These are phyloP conservation scores for Telmatherina bonti DNA, from an alignment of 2,797 vertebrate species.

Conservation along the genomic window DNA sequence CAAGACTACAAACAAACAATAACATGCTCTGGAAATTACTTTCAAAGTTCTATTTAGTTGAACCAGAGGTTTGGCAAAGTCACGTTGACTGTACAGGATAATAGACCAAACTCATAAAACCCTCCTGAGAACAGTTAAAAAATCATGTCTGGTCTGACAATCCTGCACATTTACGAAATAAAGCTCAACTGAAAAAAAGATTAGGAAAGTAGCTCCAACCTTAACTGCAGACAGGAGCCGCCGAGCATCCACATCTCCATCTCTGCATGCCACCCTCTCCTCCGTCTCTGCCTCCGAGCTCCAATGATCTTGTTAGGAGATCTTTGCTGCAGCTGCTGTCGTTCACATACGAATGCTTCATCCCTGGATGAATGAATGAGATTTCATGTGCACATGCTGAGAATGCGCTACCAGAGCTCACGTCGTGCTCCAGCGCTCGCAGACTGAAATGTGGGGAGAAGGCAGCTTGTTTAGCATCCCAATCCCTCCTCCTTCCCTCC, in stretches of 20 bases:
- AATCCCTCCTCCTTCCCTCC: slow-evolving; percentile 32
- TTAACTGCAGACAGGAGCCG: slow-evolving; percentile 41
- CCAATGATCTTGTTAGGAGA: slow-evolving; percentile 21
- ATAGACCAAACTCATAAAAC: background rate
- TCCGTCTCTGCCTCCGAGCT: slow-evolving; percentile 36
- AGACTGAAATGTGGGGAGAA: slow-evolving; percentile 55
- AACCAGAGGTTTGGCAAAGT: background rate
- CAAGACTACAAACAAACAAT: background rate
- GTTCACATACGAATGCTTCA: background rate
- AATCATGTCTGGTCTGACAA: background rate
- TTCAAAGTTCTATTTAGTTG: slow-evolving; percentile 45
- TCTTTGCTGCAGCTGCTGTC: slow-evolving; percentile 27
- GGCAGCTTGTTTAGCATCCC: slow-evolving; percentile 54
- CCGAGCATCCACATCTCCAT: slow-evolving; percentile 46
- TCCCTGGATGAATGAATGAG: slow-evolving; percentile 29
- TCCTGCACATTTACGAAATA: background rate
- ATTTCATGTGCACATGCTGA: slow-evolving; percentile 42
- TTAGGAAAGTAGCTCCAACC: slow-evolving; percentile 50
- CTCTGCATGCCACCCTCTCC: slow-evolving; percentile 34
- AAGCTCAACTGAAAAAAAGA: slow-evolving; percentile 14
- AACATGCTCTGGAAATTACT: background rate
- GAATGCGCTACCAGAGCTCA: slow-evolving; percentile 28
- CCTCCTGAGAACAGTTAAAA: background rate
- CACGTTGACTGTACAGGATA: background rate
- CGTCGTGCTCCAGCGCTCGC: slow-evolving; percentile 41